Base-by-base conservation (phyloP, 2,888 invertebrate genomes). In the Blera fallax region DNA sequence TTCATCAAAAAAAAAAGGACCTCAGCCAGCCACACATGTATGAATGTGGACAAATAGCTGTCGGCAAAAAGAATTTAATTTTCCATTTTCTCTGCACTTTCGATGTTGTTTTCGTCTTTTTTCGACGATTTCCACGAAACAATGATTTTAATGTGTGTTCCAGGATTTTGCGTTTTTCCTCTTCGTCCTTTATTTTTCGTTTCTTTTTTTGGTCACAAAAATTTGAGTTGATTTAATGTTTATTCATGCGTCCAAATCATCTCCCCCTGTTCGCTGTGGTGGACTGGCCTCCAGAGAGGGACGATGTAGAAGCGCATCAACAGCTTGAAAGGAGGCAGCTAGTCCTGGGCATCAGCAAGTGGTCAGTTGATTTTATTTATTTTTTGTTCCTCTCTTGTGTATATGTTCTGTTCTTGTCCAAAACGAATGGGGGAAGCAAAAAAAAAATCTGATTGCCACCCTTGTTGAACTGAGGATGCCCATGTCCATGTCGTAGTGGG, bases 141-240 rank as follows among this genome's bases (percentile, higher is more conserved):
- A 78, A 78, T 67, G 78, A 73, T 72, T 85, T 85, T 72, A 79
- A 72, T 79, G 70, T 70, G 54, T 79, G 64, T 37, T 54, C 27
- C 43, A 65, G 58, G 50, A 72, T 70, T 74, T 64, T 62, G 14
- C 50, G 34, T 56, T 64, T 65, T 40, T 48, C n/a, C 14, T n/a
- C n/a, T n/a, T n/a, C n/a, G n/a, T n/a, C n/a, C n/a, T n/a, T n/a
- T n/a, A n/a, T n/a, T n/a, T 29, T 40, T 29, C 11, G 18, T 80
- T 43, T 50, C 21, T 45, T 34, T 73, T 76, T 52, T 72, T 16
- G 52, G 65, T 79, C 72, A 79, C 34, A 85, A 62, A 87, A 87
- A 87, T 87, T 87, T 82, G 85, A 87, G 85, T 82, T 87, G 87
- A 87, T 87, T 87, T 87, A 87, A 87, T 85, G 85, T 87, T 87